These are phyloP conservation scores for Turnix velox DNA, from an alignment of 2,113 vertebrate genomes.

Conservation along the genomic window DNA sequence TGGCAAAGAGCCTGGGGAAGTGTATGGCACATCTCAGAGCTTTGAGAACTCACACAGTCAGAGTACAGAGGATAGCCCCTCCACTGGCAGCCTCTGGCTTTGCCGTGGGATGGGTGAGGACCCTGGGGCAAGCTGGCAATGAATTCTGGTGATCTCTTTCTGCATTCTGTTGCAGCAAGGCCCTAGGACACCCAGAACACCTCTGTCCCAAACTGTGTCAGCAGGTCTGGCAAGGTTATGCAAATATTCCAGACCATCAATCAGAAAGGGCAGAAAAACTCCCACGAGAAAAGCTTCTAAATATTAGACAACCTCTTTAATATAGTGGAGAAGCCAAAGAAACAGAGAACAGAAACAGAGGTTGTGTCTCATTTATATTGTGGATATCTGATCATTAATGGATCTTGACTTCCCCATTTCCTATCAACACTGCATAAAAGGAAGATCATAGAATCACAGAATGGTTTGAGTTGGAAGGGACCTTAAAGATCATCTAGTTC, in stretches of 20 bases:
- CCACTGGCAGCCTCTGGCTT: not conserved
- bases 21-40: not conserved
- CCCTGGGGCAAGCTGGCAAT: not conserved
- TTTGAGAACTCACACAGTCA: not conserved
- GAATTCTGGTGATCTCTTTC: too few relatives aligned
- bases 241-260: not conserved
- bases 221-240: not conserved
- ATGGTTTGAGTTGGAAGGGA: too few relatives aligned
- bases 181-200: not conserved
- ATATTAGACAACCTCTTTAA: not conserved
- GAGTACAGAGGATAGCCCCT: not conserved
- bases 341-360: not conserved
- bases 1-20: not conserved
- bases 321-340: not conserved
- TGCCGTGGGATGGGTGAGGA: not conserved
- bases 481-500: too few relatives aligned
- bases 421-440: not conserved
- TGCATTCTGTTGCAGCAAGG: not conserved
- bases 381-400: fast-evolving
- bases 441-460: too few relatives aligned
- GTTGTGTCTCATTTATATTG: not conserved
- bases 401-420: not conserved
- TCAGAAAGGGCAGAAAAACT: not conserved
- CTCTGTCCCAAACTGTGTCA: not conserved
- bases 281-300: not conserved